phyloP scores from a whole-genome alignment of 37 sponge, comb jelly and placozoan species.

The Aplysina aerophoba region DNA sequence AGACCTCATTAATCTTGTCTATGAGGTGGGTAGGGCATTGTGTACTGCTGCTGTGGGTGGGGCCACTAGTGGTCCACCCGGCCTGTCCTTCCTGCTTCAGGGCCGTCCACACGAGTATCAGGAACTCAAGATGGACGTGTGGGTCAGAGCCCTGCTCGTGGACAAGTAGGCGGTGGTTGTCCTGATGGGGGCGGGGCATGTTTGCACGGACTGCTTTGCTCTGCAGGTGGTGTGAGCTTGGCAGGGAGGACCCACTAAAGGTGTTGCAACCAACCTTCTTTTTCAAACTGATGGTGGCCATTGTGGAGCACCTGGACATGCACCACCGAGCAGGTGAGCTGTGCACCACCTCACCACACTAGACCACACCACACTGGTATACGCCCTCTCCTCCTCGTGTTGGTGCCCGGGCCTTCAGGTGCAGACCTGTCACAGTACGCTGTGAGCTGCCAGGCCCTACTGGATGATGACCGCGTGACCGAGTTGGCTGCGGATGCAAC shows the following conservation, averaged over 20 bases:
- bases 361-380: no score
- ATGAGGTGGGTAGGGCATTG: conserved; percentile 39
- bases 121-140: conserved; percentile 54
- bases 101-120: background rate
- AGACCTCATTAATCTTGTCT: conserved; percentile 53
- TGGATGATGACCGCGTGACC: background rate
- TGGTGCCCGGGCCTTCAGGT: background rate
- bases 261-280: conserved; percentile 71
- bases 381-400: no score
- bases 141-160: conserved; percentile 68
- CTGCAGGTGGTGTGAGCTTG: conserved; percentile 58
- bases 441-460: background rate
- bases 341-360: no score
- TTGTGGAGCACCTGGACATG: background rate
- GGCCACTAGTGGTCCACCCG: background rate
- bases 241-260: conserved; percentile 63
- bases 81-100: background rate
- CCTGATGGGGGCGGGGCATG: background rate
- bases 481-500: conserved; percentile 38
- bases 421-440: background rate
- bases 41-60: background rate
- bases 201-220: background rate
- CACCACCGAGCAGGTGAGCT: background rate
- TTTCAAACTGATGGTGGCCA: conserved; percentile 51
- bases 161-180: conserved; percentile 43